Base-by-base conservation (phyloP, 1,140 invertebrate genomes). In the Sitodiplosis mosellana region DNA sequence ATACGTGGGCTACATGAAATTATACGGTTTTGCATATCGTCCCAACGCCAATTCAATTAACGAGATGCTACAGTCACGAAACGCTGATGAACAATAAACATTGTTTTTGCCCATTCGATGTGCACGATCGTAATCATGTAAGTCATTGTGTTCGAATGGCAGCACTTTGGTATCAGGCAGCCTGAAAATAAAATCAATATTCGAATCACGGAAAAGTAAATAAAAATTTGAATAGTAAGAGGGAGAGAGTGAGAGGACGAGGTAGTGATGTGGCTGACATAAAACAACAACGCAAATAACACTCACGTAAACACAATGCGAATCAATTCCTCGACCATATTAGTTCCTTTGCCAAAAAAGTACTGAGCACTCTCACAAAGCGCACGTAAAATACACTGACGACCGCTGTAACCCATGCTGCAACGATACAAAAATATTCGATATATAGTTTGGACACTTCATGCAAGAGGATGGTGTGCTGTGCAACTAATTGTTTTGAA, bases 41-140 rank as follows among this genome's bases (percentile, higher is more conserved):
- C 80, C 80, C 52, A 80, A 68, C 17, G 77, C 78, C 63, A 81
- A 70, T 63, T 83, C 79, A 46, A 84, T 70, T 49, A 84, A 60
- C 10, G 80, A 83, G 48, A 84, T 70, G n/a, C 73, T 70, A 59
- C 81, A 84, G 45, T 57, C 63, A 41, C 70, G 61, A 59, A 75
- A 84, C 48, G 69, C 65, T 47, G 54, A 53, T 12, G 67, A 60
- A 54, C 81, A 84, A 45, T 74, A 65, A 46, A 56, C 66, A 42
- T 53, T 52, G 34, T 27, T 60, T 59, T 57, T 64, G 53, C 56
- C 62, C 56, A 57, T 67, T 49, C 78, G 71, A 52, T 64, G 63
- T 15, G 80, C 81, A 44, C 70, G 59, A 48, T 78, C 75, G 54
- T 83, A 84, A 47, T 73, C 68, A 19, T 63, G 62, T 55, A 82